Conservation (phyloP, 2,888 invertebrate genomes). For the Pristionchus maxplancki region DNA sequence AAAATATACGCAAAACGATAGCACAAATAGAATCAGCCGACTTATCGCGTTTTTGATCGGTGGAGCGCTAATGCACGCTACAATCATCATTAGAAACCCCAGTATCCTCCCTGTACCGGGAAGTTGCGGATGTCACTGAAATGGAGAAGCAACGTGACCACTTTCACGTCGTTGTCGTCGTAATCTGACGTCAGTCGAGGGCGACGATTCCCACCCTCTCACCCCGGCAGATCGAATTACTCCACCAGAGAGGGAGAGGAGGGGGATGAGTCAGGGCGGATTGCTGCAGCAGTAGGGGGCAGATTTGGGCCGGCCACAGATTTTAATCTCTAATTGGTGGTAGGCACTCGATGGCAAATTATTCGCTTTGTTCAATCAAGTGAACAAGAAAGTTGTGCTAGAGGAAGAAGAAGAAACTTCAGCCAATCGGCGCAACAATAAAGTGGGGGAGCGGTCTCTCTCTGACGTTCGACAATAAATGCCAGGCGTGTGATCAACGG, state of each 20-base stretch:
- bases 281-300: neutral
- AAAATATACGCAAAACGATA: too few species aligned
- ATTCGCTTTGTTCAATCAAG: neutral
- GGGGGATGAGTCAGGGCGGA: neutral
- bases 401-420: neutral
- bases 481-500: neutral
- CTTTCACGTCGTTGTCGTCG: neutral
- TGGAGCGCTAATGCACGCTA: too few species aligned
- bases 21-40: too few species aligned
- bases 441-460: neutral
- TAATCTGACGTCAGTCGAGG: neutral
- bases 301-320: neutral
- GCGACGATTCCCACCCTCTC: slow-evolving; percentile 9
- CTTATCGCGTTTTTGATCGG: too few species aligned
- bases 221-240: slow-evolving; percentile 6
- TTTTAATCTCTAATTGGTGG: too few species aligned
- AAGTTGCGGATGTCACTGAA: neutral
- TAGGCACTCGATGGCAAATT: too few species aligned
- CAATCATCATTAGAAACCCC: too few species aligned
- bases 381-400: neutral
- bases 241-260: neutral
- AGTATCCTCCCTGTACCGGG: too few species aligned
- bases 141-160: neutral
- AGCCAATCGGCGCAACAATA: neutral
- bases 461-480: neutral